phyloP scores from a whole-genome alignment of 2,888 invertebrate species.

The Pseudolycoriella hygida region DNA sequence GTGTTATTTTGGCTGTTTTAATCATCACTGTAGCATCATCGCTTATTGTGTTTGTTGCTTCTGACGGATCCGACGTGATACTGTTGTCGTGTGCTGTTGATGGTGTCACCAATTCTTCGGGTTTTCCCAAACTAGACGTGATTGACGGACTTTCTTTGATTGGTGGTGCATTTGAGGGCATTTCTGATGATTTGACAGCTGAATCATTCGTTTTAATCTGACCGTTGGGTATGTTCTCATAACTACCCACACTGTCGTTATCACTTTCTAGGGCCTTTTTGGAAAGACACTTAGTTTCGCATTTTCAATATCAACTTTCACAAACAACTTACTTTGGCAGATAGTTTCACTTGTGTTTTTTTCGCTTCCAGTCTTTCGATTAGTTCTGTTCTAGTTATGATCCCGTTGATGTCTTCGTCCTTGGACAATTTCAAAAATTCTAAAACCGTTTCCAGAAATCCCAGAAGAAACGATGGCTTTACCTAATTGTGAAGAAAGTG shows the following conservation, averaged over 20 bases:
- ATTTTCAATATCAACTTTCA: not conserved
- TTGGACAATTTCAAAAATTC: constrained; percentile 33
- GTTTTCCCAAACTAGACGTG: constrained; percentile 11
- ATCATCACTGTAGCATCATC: constrained; percentile 24
- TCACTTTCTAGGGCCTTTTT: too few relatives aligned
- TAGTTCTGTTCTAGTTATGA: constrained; percentile 36
- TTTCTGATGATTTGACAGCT: too few relatives aligned
- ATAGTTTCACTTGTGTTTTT: constrained; percentile 29
- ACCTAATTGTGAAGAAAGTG: too few relatives aligned
- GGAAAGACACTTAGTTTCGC: too few relatives aligned
- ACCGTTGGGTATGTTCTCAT: too few relatives aligned
- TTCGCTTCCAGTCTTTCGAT: constrained; percentile 44
- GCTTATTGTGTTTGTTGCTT: constrained; percentile 27
- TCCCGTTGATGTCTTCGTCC: constrained; percentile 27
- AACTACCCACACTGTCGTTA: too few relatives aligned
- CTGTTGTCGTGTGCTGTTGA: constrained; percentile 21
- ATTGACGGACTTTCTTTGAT: not conserved
- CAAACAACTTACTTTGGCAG: not conserved
- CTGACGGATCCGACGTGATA: constrained; percentile 27
- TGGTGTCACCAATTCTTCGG: constrained; percentile 17
- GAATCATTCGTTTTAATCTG: too few relatives aligned
- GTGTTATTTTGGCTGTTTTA: too few relatives aligned
- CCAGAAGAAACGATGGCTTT: constrained; percentile 50
- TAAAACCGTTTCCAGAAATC: constrained; percentile 54
- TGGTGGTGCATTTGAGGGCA: not conserved